Evolutionary conservation across 2,113 vertebrate species (phyloP).

Genomic region (Lontra canadensis): DNA sequence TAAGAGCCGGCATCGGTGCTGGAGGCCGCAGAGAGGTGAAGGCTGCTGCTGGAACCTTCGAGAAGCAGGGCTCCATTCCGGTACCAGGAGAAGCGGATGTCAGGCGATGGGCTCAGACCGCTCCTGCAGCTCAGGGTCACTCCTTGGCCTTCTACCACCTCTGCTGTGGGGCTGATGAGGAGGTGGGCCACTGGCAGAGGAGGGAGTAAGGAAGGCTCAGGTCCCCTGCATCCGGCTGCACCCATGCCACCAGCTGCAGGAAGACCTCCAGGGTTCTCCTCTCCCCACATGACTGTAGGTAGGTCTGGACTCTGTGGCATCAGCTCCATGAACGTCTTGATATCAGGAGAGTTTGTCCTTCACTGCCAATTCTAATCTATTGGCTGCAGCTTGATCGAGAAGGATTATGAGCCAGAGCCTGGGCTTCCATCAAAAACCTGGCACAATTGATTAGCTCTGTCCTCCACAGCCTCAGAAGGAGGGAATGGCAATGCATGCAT

Average conservation of each 20-base stretch:
- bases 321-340: neutral
- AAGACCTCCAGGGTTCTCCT: neutral
- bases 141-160: constrained; percentile 76
- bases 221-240: neutral
- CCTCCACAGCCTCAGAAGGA: neutral
- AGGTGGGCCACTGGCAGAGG: constrained; percentile 68
- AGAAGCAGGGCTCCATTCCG: constrained; percentile 70
- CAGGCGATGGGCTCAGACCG: accelerated
- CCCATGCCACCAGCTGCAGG: neutral
- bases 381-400: neutral
- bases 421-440: neutral
- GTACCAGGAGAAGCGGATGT: constrained; percentile 81
- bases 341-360: neutral
- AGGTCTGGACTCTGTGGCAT: neutral
- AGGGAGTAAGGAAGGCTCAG: neutral
- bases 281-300: neutral
- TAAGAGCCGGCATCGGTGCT: constrained; percentile 67
- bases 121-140: constrained; percentile 82
- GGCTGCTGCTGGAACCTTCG: neutral
- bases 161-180: constrained; percentile 70
- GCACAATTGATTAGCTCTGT: neutral
- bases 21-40: constrained; percentile 18
- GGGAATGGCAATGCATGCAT: neutral
- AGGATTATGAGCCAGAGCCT: neutral
- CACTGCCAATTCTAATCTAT: neutral